Percentiles rank a stretch among this genome's conserved stretches.
These are phyloP conservation scores for Drosophila nikananu DNA, from an alignment of 1,140 invertebrate genomes.

Conservation along the genomic window DNA sequence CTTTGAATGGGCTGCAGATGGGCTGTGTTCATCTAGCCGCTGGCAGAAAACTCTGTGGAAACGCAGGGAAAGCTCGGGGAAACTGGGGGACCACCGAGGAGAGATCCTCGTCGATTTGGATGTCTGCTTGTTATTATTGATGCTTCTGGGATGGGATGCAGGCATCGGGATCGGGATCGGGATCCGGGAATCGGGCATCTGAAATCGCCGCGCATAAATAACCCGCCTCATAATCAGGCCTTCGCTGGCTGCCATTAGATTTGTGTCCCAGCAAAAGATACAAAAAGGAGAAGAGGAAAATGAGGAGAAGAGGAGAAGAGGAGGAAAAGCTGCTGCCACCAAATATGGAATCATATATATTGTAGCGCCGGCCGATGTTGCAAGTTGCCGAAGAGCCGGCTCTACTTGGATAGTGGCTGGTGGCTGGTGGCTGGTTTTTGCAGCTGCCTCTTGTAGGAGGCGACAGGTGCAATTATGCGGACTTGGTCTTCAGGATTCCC, in stretches of 20 bases:
- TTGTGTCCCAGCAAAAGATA: conserved; percentile 54
- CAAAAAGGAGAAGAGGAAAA: neutral
- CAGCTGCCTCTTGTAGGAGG: conserved; percentile 69
- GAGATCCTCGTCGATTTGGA: conserved; percentile 55
- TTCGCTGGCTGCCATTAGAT: conserved; percentile 42
- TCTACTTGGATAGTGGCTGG: neutral
- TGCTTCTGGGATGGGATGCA: conserved; percentile 39
- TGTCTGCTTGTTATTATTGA: conserved; percentile 78
- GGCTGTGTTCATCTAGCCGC: conserved; percentile 43
- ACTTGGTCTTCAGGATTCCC: neutral
- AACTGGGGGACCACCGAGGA: conserved; percentile 61
- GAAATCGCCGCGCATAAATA: conserved; percentile 58
- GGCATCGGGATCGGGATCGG: conserved; percentile 29
- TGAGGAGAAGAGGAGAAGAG: neutral
- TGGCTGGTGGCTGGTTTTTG: conserved; percentile 12
- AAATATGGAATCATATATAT: conserved; percentile 66
- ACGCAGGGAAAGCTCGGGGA: neutral
- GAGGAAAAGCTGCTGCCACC: conserved; percentile 28
- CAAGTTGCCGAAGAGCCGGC: conserved; percentile 5
- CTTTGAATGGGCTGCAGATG: conserved; percentile 37
- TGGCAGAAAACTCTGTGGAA: conserved; percentile 35
- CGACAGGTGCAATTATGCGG: conserved; percentile 77
- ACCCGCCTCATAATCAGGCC: conserved; percentile 69
- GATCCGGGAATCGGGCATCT: conserved; percentile 27
- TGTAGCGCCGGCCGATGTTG: conserved; percentile 57